Evolutionary conservation across 1,140 invertebrate species (phyloP).

Genomic region (Eupeodes corollae): DNA sequence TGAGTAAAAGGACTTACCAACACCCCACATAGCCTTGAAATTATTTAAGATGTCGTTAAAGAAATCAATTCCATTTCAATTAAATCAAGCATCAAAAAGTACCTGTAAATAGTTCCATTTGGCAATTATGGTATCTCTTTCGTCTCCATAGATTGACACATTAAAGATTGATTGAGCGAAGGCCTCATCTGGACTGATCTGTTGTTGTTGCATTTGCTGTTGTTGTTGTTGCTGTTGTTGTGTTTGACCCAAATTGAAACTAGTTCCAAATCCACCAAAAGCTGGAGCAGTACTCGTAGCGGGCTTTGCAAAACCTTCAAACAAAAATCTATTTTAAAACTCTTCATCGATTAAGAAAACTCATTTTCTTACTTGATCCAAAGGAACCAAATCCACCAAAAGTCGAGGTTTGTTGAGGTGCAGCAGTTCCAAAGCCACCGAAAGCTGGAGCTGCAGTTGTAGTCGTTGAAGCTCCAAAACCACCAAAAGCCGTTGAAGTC

Average conservation of each 20-base stretch:
- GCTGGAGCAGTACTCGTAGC: slow-evolving; percentile 33
- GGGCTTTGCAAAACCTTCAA: slow-evolving; percentile 27
- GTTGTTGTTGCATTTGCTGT: slow-evolving; percentile 45
- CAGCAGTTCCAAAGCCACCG: slow-evolving; percentile 37
- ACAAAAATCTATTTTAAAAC: not conserved
- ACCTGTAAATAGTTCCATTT: slow-evolving; percentile 85
- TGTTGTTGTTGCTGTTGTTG: slow-evolving; percentile 40
- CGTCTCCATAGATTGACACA: slow-evolving; percentile 82
- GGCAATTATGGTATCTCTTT: slow-evolving; percentile 79
- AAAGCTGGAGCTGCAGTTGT: slow-evolving; percentile 34
- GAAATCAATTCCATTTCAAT: slow-evolving; percentile 84
- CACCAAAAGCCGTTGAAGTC: slow-evolving; percentile 31
- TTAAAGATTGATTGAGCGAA: slow-evolving; percentile 68
- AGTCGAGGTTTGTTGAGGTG: no score
- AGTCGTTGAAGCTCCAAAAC: slow-evolving; percentile 18
- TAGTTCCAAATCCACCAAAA: slow-evolving; percentile 42
- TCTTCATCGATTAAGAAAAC: slow-evolving; percentile 1
- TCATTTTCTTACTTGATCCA: slow-evolving; percentile 17
- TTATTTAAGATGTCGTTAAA: slow-evolving; percentile 89
- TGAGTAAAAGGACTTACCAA: slow-evolving; percentile 64
- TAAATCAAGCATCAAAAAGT: no score
- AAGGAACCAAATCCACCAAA: slow-evolving; percentile 8
- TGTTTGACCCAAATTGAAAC: slow-evolving; percentile 34
- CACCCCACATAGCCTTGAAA: slow-evolving; percentile 85
- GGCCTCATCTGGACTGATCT: slow-evolving; percentile 53